These are phyloP conservation scores for Stictocephala bisonia DNA, from an alignment of 2,888 invertebrate species.

Conservation along the genomic window DNA sequence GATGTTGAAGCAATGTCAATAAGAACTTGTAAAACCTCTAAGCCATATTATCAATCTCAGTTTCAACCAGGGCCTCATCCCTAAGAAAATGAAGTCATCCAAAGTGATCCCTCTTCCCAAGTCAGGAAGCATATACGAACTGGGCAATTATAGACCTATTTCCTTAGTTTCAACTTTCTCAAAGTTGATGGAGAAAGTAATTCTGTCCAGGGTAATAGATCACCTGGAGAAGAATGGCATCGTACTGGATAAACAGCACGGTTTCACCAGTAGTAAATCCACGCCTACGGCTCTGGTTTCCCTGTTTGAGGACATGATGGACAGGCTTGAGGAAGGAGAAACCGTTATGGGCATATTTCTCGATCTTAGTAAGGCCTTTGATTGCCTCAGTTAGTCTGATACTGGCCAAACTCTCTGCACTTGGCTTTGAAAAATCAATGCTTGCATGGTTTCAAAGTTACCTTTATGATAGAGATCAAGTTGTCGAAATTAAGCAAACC, in stretches of 20 bases:
- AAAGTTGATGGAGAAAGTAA: neutral
- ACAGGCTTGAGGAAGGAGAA: neutral
- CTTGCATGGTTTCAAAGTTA: slow-evolving; percentile 3
- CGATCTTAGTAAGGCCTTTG: neutral
- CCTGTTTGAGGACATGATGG: neutral
- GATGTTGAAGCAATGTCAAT: neutral
- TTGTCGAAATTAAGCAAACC: neutral
- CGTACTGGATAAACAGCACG: neutral
- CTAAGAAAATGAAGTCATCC: neutral
- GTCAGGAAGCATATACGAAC: neutral
- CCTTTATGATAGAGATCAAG: neutral
- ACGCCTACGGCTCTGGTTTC: neutral
- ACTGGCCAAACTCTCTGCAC: neutral
- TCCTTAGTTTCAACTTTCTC: neutral
- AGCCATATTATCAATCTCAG: neutral
- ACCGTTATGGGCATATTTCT: slow-evolving; percentile 7
- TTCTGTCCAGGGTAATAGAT: neutral
- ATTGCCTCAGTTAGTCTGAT: slow-evolving; percentile 5
- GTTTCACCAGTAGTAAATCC: neutral
- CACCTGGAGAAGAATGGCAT: neutral
- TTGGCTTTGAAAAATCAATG: neutral
- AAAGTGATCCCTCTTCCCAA: neutral
- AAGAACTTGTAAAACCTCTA: neutral
- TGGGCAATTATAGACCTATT: neutral
- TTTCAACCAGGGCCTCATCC: neutral